Evolutionary conservation across 1,140 invertebrate genomes (phyloP), one percentile per base, ranked within the genome.

Genomic region (Drusus annulatus): DNA sequence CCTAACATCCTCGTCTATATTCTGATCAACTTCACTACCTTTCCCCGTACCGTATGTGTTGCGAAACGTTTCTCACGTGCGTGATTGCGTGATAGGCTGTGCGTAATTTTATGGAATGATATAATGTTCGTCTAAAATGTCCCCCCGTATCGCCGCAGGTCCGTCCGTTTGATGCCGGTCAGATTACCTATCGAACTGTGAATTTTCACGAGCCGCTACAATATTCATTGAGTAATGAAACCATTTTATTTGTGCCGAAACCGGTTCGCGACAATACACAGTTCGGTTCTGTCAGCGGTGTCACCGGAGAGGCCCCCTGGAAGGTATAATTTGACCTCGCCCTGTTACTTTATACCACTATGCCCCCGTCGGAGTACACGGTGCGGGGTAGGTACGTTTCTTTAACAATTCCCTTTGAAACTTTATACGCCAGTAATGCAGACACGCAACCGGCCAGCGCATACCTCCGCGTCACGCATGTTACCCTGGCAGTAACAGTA

Each of bases 271-370:
- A 45, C 36, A 45, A 45, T 45, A 45, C 36, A 45, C 10, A 13
- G 36, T 2, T 45, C 36, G 10, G 36, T 45, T 45, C 15, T 23
- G 23, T 63, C 19, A 63, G 1, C 17, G 13, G 23, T 51, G 28
- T 60, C 54, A 36, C 23, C 23, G 10, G 75, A 63, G 45, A 62
- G 31, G 10, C 19, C 75, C 31, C 45, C 17, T 45, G 36, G 36
- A 25, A 19, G 36, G 50, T 54, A 19, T 74, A 28, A 56, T 51
- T 74, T 74, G 50, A 56, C 54, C 54, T 56, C 54, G 25, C 51
- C 71, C 56, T 74, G 50, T 17, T 78, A 65, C 76, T 45, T 17
- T 68, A 68, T 45, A 31, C 63, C 60, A 21, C 63, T 45, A 21
- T 25, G 60, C 28, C 60, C 60, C 5, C 54, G 8, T 56, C 54